phyloP scores from a whole-genome alignment of 1,140 invertebrate species.

The Battus philenor region DNA sequence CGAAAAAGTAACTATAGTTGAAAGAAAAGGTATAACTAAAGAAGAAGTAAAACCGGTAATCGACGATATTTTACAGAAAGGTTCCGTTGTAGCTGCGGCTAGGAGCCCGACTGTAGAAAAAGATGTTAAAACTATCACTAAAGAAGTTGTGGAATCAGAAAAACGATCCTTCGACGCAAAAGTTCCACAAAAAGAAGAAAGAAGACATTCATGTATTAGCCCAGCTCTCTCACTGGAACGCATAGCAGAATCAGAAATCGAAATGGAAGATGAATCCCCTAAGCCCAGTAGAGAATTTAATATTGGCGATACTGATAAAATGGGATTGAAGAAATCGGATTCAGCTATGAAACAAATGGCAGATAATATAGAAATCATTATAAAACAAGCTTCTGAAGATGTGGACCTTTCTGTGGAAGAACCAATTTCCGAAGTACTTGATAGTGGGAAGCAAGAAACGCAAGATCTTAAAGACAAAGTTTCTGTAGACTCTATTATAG shows the following conservation, averaged over 20 bases:
- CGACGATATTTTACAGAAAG: slow-evolving; percentile 63
- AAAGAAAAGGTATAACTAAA: slow-evolving; percentile 51
- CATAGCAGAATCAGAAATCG: slow-evolving; percentile 62
- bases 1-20: slow-evolving; percentile 26
- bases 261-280: slow-evolving; percentile 52
- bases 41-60: slow-evolving; percentile 62
- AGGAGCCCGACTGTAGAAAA: slow-evolving; percentile 57
- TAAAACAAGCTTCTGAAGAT: slow-evolving; percentile 69
- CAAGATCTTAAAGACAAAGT: slow-evolving; percentile 51
- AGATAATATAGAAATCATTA: slow-evolving; percentile 72
- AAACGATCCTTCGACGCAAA: slow-evolving; percentile 63
- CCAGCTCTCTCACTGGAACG: slow-evolving; percentile 68
- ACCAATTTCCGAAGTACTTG: slow-evolving; percentile 26
- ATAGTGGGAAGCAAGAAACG: slow-evolving; percentile 26
- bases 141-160: slow-evolving; percentile 61
- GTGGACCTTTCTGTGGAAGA: slow-evolving; percentile 62
- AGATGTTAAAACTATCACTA: slow-evolving; percentile 49
- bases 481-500: slow-evolving; percentile 64
- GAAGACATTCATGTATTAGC: slow-evolving; percentile 66
- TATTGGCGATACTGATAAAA: slow-evolving; percentile 23
- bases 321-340: slow-evolving; percentile 63
- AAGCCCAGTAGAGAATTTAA: slow-evolving; percentile 23
- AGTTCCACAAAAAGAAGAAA: slow-evolving; percentile 63
- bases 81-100: slow-evolving; percentile 46
- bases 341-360: slow-evolving; percentile 72